Base-by-base conservation (phyloP, 1,140 invertebrate genomes). In the Bicyclus anynana region DNA sequence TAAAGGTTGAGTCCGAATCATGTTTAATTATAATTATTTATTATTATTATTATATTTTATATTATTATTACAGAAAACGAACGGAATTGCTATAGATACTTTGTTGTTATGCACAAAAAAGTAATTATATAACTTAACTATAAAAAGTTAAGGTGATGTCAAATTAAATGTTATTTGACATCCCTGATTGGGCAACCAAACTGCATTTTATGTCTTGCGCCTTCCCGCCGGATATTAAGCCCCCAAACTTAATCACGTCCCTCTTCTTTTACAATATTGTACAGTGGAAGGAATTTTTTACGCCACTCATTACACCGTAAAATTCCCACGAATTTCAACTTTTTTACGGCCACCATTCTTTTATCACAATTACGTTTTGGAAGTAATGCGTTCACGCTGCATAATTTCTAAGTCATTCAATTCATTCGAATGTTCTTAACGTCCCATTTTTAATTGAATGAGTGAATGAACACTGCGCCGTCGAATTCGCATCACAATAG, bases 351-450 rank as follows among this genome's bases (percentile, higher is more conserved):
- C 51, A 67, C 62, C 69, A 58, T 78, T 72, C 70, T 66, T 71
- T 74, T 75, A 77, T 74, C 56, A 79, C 78, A 86, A 87, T 87
- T 80, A 85, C 65, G 73, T 78, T 79, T 42, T 70, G 68, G 59
- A 74, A 70, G 76, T 75, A 82, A 87, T 80, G 77, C 63, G 81
- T 86, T 86, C 83, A 87, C 84, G 81, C 84, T 80, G 83, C 77
- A 87, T 86, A 87, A 86, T 82, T 82, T 77, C 70, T 65, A 61
- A 42, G 48, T 72, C 66, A 61, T 72, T 73, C 62, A 69, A 27
- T 53, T 53, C 44, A 53, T 55, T 58, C 59, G 56, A 54, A 77
- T 59, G 56, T 72, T 47, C 63, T 59, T 50, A 61, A 52, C 62
- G 58, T 74, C 68, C 66, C 58, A 62, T 71, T 82, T 78, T 73